Conservation (phyloP, 2,797 vertebrate species). For the Perodicticus potto region DNA sequence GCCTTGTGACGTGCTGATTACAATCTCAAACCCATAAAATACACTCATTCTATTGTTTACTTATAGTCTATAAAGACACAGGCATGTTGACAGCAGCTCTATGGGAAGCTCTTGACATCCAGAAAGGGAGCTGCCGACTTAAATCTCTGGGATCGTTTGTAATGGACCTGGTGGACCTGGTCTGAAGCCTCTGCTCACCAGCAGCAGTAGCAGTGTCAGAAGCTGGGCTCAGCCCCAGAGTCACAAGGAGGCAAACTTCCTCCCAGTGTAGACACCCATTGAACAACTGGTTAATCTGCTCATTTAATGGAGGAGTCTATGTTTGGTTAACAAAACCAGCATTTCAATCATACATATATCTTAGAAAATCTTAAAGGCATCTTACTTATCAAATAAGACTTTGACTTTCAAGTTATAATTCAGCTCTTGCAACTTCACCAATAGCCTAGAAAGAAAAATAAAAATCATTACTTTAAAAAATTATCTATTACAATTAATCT, state of each 20-base stretch:
- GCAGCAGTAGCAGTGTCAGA: neutral
- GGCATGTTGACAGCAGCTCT: neutral
- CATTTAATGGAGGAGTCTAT: neutral
- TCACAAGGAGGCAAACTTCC: neutral
- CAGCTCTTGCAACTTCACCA: constrained; percentile 96
- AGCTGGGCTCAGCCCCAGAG: neutral
- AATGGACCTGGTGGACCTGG: neutral
- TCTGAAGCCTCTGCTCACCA: neutral
- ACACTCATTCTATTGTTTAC: neutral
- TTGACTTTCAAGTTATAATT: constrained; percentile 98
- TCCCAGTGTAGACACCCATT: neutral
- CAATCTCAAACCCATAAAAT: neutral
- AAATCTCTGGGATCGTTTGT: too few species aligned
- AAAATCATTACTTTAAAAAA: constrained; percentile 36
- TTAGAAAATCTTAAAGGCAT: constrained; percentile 66
- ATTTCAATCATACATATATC: neutral
- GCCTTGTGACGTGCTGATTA: neutral
- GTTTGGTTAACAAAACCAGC: constrained; percentile 2
- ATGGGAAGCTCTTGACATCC: neutral
- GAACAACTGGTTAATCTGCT: neutral
- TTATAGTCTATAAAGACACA: neutral
- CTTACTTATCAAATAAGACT: constrained; percentile 97
- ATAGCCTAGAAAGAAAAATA: constrained; percentile 89
- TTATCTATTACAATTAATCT: neutral
- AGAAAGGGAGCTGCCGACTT: neutral